A percentile compares a stretch with the other conserved stretches of the same genome.
These are phyloP conservation scores for Arnoldichthys spilopterus DNA, from an alignment of 2,797 vertebrate genomes.

Conservation along the genomic window DNA sequence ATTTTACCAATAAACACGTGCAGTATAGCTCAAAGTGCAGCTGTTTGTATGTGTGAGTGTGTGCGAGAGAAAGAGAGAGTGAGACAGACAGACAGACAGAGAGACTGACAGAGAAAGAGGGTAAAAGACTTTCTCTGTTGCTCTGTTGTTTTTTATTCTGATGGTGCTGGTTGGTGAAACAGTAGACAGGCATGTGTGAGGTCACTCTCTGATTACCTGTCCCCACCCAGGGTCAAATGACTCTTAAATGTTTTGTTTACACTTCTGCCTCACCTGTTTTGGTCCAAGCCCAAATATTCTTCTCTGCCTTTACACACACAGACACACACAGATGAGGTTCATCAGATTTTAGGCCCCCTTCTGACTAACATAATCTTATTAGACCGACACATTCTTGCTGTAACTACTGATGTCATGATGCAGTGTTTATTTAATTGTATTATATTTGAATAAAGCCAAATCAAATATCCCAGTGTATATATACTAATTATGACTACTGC, in stretches of 20 bases:
- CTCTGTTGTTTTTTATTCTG: slow-evolving; percentile 52
- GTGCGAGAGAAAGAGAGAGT: background rate
- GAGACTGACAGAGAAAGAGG: no score
- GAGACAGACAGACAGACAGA: no score
- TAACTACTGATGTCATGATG: no score
- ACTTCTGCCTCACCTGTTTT: slow-evolving; percentile 68
- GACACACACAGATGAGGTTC: background rate
- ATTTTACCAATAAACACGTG: no score
- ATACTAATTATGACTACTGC: no score
- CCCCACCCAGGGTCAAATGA: slow-evolving; percentile 44
- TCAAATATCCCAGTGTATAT: no score
- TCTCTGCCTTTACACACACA: slow-evolving; percentile 63
- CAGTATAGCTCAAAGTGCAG: no score
- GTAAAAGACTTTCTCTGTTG: slow-evolving; percentile 73
- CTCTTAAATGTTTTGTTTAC: slow-evolving; percentile 46
- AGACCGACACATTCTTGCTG: background rate
- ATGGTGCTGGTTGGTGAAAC: slow-evolving; percentile 53
- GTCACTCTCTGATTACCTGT: slow-evolving; percentile 38
- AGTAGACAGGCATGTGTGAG: slow-evolving; percentile 18
- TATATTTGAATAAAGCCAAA: no score
- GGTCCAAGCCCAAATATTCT: slow-evolving; percentile 73
- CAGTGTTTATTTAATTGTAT: no score
- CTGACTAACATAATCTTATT: background rate
- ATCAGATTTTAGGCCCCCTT: background rate
- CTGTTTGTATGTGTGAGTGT: background rate